Evolutionary conservation across 2,797 vertebrate species (phyloP).

Genomic region (Sebastolobus altivelis): DNA sequence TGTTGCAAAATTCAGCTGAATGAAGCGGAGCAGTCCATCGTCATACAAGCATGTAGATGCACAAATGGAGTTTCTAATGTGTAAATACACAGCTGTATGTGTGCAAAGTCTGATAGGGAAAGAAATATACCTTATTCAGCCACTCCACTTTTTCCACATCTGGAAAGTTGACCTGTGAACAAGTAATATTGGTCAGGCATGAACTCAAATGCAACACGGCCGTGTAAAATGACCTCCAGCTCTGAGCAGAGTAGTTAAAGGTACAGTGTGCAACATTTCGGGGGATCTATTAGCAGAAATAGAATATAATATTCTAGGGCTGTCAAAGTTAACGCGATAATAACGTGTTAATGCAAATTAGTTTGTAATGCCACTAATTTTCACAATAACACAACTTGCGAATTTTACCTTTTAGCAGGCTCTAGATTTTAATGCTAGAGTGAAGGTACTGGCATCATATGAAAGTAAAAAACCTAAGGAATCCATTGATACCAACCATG

Average conservation of each 20-base stretch:
- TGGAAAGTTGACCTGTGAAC: slow-evolving; percentile 91
- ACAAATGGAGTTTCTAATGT: not conserved
- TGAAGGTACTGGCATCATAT: too few species aligned
- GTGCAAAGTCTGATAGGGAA: not conserved
- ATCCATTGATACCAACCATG: too few species aligned
- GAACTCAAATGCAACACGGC: slow-evolving; percentile 26
- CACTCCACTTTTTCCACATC: slow-evolving; percentile 95
- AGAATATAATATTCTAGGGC: too few species aligned
- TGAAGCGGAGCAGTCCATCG: not conserved
- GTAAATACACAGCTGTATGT: not conserved
- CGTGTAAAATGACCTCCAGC: slow-evolving; percentile 24
- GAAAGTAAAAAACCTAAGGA: too few species aligned
- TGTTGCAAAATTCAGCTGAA: not conserved
- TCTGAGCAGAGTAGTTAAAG: not conserved
- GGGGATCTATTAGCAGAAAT: too few species aligned
- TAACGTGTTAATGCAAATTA: too few species aligned
- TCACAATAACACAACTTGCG: too few species aligned
- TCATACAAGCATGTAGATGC: not conserved
- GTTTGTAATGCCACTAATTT: rapidly evolving
- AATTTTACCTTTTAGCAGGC: too few species aligned
- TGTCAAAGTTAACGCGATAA: too few species aligned
- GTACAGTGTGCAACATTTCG: too few species aligned
- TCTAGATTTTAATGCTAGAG: too few species aligned
- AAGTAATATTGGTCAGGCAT: slow-evolving; percentile 40
- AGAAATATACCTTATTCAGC: slow-evolving; percentile 91